A percentile compares a stretch with the other conserved stretches of the same genome.
Evolutionary conservation across 35 echinoderm and acorn worm species (phyloP).

Genomic region (Ophiothrix spiculata): DNA sequence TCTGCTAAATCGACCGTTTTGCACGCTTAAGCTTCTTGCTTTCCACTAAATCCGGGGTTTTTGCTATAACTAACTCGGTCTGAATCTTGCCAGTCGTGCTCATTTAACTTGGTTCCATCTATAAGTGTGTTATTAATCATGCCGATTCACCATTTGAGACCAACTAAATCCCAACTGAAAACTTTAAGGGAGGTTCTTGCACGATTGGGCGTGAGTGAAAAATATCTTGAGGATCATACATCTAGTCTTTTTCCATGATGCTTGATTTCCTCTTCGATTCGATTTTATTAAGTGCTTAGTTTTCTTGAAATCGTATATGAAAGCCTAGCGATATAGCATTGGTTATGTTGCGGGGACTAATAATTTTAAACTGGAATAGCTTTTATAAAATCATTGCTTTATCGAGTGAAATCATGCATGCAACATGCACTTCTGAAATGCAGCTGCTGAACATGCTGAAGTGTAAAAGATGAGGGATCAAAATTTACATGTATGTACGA

Average conservation of each 20-base stretch:
- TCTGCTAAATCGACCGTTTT: neutral
- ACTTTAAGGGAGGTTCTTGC: neutral
- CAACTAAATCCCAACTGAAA: neutral
- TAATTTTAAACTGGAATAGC: no score
- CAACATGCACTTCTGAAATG: no score
- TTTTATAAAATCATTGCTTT: no score
- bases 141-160: neutral
- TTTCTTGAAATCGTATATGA: neutral
- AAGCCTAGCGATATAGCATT: no score
- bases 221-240: neutral
- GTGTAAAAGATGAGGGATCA: no score
- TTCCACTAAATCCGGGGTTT: neutral
- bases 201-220: neutral
- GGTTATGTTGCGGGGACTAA: no score
- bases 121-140: neutral
- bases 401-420: no score
- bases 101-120: neutral
- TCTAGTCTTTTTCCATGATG: neutral
- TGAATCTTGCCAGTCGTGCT: neutral
- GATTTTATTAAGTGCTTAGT: neutral
- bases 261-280: neutral
- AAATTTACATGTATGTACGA: no score
- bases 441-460: no score
- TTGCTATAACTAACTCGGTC: neutral
- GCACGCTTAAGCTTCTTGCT: slow-evolving; percentile 2